Conservation (phyloP, 1,140 invertebrate genomes). For the Drosophila santomea region DNA sequence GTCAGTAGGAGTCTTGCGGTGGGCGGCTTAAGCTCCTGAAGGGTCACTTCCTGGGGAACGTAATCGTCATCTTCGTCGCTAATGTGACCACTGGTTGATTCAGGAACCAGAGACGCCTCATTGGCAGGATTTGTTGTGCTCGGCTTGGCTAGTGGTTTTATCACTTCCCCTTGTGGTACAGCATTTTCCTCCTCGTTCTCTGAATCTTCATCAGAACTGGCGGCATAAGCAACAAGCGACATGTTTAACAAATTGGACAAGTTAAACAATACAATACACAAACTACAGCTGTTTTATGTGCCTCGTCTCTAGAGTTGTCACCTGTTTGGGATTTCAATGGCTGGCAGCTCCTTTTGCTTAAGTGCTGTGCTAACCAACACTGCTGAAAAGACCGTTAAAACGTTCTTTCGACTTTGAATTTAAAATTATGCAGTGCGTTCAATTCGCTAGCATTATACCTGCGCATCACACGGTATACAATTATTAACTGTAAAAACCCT, state of each 20-base stretch:
- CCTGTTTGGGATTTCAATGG: not conserved
- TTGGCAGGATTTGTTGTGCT: not conserved
- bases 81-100: conserved; percentile 58
- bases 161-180: conserved; percentile 27
- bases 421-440: not conserved
- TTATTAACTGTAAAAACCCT: too few species aligned
- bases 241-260: conserved; percentile 32
- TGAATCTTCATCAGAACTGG: conserved; percentile 78
- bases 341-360: not conserved
- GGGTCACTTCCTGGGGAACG: conserved; percentile 61
- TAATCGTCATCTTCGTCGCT: conserved; percentile 79
- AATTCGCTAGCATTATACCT: too few species aligned
- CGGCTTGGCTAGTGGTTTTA: conserved; percentile 12
- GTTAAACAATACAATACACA: conserved; percentile 9
- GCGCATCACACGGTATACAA: too few species aligned
- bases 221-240: conserved; percentile 83
- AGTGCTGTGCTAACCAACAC: not conserved
- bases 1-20: conserved; percentile 24
- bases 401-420: not conserved
- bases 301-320: conserved; percentile 11
- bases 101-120: not conserved
- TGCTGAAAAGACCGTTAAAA: not conserved
- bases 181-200: conserved; percentile 49
- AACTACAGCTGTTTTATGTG: conserved; percentile 12
- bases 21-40: conserved; percentile 40